Evolutionary conservation across 2,888 invertebrate species (phyloP).

Genomic region (Eupsilia transversa): DNA sequence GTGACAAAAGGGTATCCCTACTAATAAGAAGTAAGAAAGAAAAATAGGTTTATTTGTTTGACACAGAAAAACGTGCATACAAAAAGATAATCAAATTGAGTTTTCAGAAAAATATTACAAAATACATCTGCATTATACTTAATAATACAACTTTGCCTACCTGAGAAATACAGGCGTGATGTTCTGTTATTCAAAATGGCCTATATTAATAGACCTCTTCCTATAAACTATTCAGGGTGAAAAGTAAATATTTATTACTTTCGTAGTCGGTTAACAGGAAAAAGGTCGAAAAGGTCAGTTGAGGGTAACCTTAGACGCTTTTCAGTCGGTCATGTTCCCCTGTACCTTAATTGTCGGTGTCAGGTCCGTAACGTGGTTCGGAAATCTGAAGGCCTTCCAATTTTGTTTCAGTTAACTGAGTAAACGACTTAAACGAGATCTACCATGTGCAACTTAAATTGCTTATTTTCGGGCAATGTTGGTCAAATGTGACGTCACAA

Average conservation of each 20-base stretch:
- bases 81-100: background rate
- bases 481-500: background rate
- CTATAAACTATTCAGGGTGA: background rate
- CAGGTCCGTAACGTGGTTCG: conserved; percentile 13
- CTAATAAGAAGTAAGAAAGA: background rate
- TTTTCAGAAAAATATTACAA: background rate
- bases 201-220: background rate
- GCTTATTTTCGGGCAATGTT: background rate
- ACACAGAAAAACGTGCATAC: background rate
- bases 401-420: background rate
- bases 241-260: conserved; percentile 7
- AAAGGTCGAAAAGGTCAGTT: conserved; percentile 13
- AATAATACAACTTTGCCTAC: background rate
- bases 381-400: background rate
- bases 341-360: conserved; percentile 8
- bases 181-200: background rate
- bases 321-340: conserved; percentile 11
- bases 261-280: background rate
- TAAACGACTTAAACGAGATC: too few relatives aligned
- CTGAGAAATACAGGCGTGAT: background rate
- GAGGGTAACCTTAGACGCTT: conserved; percentile 23
- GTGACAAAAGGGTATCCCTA: background rate
- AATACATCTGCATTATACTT: background rate
- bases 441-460: background rate
- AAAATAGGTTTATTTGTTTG: background rate